These are phyloP conservation scores for Psittacara wagleri DNA, from an alignment of 2,113 vertebrate species.

Conservation along the genomic window DNA sequence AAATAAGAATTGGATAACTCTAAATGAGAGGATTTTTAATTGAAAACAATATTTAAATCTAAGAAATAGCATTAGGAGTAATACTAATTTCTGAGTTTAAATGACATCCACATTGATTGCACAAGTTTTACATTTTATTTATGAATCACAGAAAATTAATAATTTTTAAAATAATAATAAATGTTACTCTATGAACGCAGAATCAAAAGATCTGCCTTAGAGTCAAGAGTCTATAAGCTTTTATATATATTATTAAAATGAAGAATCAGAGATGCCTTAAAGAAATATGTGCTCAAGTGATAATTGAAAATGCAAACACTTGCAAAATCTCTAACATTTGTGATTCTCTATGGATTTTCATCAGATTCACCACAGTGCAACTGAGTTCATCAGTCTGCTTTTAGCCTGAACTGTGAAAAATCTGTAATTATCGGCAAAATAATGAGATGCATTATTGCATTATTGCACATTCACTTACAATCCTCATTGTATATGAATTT, in stretches of 20 bases:
- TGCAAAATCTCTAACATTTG: background rate
- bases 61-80: background rate
- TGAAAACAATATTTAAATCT: background rate
- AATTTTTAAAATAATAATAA: background rate
- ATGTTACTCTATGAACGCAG: background rate
- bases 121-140: background rate
- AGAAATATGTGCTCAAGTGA: background rate
- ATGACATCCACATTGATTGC: background rate
- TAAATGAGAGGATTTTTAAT: background rate
- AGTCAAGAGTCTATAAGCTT: background rate
- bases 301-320: background rate
- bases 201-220: background rate
- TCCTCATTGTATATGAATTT: background rate
- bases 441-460: background rate
- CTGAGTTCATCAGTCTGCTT: background rate
- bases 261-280: background rate
- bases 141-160: background rate
- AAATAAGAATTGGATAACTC: constrained; percentile 49
- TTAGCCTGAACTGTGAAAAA: background rate
- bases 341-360: background rate
- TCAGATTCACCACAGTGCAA: background rate
- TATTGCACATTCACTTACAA: background rate
- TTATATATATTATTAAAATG: background rate
- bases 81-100: background rate
- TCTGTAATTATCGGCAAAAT: background rate